Base-by-base conservation (phyloP, 2,113 vertebrate species). In the Tyrannus savana region DNA sequence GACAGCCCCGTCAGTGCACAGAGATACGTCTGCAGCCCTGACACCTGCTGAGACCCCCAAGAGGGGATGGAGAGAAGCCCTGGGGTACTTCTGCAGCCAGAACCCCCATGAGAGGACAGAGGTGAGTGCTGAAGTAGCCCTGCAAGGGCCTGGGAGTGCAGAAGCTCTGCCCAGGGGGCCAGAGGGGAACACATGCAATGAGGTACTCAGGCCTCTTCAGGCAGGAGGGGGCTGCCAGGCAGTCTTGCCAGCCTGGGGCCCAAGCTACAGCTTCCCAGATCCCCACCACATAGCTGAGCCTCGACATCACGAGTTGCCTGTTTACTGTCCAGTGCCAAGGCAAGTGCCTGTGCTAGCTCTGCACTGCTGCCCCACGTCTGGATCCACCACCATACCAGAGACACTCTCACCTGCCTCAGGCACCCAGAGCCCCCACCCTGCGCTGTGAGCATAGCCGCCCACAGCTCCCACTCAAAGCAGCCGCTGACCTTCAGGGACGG, bases 331-430 rank as follows among this genome's bases (percentile, higher is more conserved):
- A 0, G 7, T 59, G 89, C 86, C 93, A 90, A 92, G 76, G 58
- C 66, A 64, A 60, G 62, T 49, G 67, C 23, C 66, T 0, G 0
- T 79, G 95, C 91, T 89, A 95, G 85, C 56, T 90, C 42, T 6
- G 2, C 2, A 2, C 15, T 64, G 87, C 35, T 1, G 0, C 23
- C 27, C 37, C 5, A 1, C 13, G 18, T 27, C 44, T 1, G 0
- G 33, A 19, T 53, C 24, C 33, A 37, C 14, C 37, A 53, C 37
- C 12, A 8, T 0, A 6, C 50, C 78, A 85, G 30, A n/a, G 66
- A 82, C 35, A 25, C 14, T 35, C 46, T 52, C 0, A 2, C 21
- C 42, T 4, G 1, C 17, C 33, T 28, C 13, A 27, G 33, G 56
- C 78, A 62, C 37, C n/a, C 68, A 37, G 25, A 74, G 35, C 8